Percentiles rank a stretch among this genome's conserved stretches.
phyloP scores from a whole-genome alignment of 2,888 invertebrate species.

The Thereva nobilitata region DNA sequence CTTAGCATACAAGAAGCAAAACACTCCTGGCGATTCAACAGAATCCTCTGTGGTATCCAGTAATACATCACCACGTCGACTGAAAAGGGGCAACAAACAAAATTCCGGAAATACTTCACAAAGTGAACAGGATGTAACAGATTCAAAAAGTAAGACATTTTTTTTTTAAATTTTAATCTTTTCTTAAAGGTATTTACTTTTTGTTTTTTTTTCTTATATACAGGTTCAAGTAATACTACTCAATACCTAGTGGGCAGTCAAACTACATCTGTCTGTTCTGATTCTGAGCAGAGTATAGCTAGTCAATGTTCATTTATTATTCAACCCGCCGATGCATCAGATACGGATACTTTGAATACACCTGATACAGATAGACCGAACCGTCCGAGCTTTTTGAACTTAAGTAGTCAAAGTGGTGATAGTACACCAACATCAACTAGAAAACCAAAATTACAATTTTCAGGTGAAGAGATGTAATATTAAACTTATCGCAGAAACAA shows the following conservation, averaged over 20 bases:
- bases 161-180: background rate
- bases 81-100: constrained; percentile 41
- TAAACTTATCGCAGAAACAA: no score
- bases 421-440: constrained; percentile 64
- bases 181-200: background rate
- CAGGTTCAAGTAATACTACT: constrained; percentile 39
- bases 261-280: constrained; percentile 42
- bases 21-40: constrained; percentile 62
- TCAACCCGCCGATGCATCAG: constrained; percentile 37
- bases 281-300: constrained; percentile 43
- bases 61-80: constrained; percentile 42
- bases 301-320: constrained; percentile 43
- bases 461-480: constrained; percentile 53
- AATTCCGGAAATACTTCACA: constrained; percentile 38
- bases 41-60: constrained; percentile 64
- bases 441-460: constrained; percentile 73
- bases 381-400: constrained; percentile 67
- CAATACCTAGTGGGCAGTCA: constrained; percentile 44
- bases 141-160: constrained; percentile 39
- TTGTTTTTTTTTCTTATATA: background rate
- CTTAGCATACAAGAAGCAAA: constrained; percentile 73
- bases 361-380: constrained; percentile 56
- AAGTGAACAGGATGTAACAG: constrained; percentile 41
- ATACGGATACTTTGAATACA: constrained; percentile 14
- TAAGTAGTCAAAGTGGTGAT: constrained; percentile 64